phyloP scores from a whole-genome alignment of 1,140 invertebrate species.

The Musca domestica region DNA sequence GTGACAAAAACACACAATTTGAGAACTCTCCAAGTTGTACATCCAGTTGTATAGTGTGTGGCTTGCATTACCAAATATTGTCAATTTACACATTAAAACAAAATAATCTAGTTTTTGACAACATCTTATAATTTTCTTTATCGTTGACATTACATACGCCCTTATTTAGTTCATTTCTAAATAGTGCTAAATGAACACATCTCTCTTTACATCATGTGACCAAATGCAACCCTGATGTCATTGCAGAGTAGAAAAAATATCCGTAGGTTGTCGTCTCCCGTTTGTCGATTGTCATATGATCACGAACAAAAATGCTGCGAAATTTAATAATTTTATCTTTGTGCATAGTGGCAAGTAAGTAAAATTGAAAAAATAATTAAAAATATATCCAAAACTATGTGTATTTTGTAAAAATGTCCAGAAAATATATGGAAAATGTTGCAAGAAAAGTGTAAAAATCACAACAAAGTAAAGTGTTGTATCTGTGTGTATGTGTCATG shows the following conservation, averaged over 20 bases:
- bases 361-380: slow-evolving; percentile 23
- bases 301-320: slow-evolving; percentile 48
- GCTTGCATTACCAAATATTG: too few relatives aligned
- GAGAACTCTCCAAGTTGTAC: too few relatives aligned
- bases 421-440: not conserved
- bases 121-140: too few relatives aligned
- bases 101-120: too few relatives aligned
- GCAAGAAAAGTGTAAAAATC: not conserved
- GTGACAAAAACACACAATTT: too few relatives aligned
- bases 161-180: too few relatives aligned
- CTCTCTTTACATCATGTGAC: slow-evolving; percentile 3
- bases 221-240: slow-evolving; percentile 11
- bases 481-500: slow-evolving; percentile 23
- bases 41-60: too few relatives aligned
- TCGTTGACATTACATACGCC: too few relatives aligned
- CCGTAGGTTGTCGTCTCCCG: slow-evolving; percentile 25
- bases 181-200: not conserved
- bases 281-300: slow-evolving; percentile 51
- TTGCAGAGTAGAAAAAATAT: slow-evolving; percentile 3
- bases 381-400: not conserved
- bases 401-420: not conserved
- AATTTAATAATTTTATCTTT: slow-evolving; percentile 44
- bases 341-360: slow-evolving; percentile 51
- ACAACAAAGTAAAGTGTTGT: not conserved
- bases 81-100: too few relatives aligned